Conservation (phyloP, 1,140 invertebrate species). For the Drosophila suzukii region DNA sequence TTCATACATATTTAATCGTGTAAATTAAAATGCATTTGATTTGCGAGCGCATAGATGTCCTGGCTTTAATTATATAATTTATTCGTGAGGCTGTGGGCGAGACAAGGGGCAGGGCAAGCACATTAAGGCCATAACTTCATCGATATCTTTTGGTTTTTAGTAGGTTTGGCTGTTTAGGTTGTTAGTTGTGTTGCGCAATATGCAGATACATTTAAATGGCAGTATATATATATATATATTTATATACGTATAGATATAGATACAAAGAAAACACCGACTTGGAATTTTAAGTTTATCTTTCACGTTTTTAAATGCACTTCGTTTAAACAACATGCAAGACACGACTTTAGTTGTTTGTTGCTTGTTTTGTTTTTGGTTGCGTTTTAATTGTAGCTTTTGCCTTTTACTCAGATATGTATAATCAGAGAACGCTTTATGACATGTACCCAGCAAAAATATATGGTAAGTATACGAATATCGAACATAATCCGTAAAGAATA, state of each 20-base stretch:
- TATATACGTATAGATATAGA: conserved; percentile 54
- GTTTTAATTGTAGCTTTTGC: conserved; percentile 38
- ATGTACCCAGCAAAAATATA: conserved; percentile 78
- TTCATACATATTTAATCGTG: conserved; percentile 59
- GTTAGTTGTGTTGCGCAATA: conserved; percentile 63
- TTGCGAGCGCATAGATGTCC: conserved; percentile 32
- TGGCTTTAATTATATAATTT: conserved; percentile 46
- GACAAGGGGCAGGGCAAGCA: neutral
- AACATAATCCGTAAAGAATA: conserved; percentile 65
- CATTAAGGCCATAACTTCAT: conserved; percentile 64
- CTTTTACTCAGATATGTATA: conserved; percentile 48
- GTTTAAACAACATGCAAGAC: conserved; percentile 74
- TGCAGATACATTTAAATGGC: conserved; percentile 49
- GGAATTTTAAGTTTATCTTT: conserved; percentile 43
- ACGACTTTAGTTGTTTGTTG: conserved; percentile 54
- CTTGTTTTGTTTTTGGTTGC: conserved; percentile 26
- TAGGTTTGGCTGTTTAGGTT: conserved; percentile 50
- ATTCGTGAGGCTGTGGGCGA: conserved; percentile 1
- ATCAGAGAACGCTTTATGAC: conserved; percentile 72
- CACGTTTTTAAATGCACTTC: conserved; percentile 65
- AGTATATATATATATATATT: conserved; percentile 40
- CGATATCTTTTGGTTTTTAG: conserved; percentile 50
- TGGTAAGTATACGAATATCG: conserved; percentile 40
- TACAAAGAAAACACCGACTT: conserved; percentile 68
- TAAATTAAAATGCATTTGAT: conserved; percentile 64